Evolutionary conservation across 2,888 invertebrate genomes (phyloP), one percentile per base, ranked within the genome.

Genomic region (Aspidiotus destructor): DNA sequence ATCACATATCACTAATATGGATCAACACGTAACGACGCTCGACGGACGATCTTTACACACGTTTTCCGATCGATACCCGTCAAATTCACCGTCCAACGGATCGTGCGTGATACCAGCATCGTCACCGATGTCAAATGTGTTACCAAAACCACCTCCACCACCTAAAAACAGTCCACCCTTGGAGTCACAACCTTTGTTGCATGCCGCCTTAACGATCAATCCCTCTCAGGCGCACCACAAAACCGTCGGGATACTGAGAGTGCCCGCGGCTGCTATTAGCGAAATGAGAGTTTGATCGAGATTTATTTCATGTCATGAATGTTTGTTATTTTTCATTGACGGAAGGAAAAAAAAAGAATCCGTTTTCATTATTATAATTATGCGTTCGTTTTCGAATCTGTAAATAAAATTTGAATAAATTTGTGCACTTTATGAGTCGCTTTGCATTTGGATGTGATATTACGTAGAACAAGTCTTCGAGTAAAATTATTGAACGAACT

Each of bases 221-320:
- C 55, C 62, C 42, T 28, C 58, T 42, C 57, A 57, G 60, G 40
- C 57, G 8, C 57, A 42, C 42, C 65, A 44, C 42, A 54, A 65
- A 48, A 70, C 62, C 70, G 81, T 82, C 70, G 80, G 81, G 16
- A 70, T 70, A 70, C 81, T 84, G 75, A 82, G 82, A 77, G 84
- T 88, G 77, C 88, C 88, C 63, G 87, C 89, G 77, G 89, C 89
- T 73, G 88, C 89, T 71, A 89, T 90, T 80, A 89, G 88, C 78
- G 91, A 91, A 81, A 91, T 91, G 90, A 82, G 90, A 79, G 91
- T 91, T 85, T 91, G 90, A 91, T 64, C 48, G 10, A 13, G 2
- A n/a, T n/a, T 44, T 48, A 13, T 48, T 48, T 48, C 28, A 28
- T 28, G 1, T 28, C 28, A 3, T 28, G 5, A 28, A 28, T 28